Evolutionary conservation across 1,140 invertebrate species (phyloP).

Genomic region (Drosophila parvula): DNA sequence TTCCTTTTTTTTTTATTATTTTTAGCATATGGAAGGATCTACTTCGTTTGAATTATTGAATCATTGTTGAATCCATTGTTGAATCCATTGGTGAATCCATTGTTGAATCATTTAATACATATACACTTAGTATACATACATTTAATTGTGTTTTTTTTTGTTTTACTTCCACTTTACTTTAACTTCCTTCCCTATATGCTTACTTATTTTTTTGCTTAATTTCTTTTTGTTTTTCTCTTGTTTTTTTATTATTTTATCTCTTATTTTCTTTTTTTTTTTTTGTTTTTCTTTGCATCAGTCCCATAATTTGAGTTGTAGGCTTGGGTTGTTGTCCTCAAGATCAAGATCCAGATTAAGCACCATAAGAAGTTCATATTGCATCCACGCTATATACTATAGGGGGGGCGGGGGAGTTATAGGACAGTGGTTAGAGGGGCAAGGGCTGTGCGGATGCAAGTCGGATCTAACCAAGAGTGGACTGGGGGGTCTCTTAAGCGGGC

Average conservation of each 20-base stretch:
- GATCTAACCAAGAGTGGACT: conserved; percentile 11
- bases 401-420: neutral
- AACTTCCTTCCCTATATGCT: conserved; percentile 44
- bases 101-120: conserved; percentile 30
- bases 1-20: conserved; percentile 15
- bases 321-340: conserved; percentile 66
- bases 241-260: conserved; percentile 2
- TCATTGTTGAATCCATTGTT: conserved; percentile 5
- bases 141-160: conserved; percentile 14
- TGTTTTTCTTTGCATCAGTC: conserved; percentile 77
- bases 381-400: conserved; percentile 57
- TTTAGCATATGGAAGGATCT: conserved; percentile 72
- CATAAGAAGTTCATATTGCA: conserved; percentile 74
- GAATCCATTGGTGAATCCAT: conserved; percentile 4
- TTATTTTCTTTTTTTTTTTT: conserved; percentile 12
- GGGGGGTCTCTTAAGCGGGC: conserved; percentile 8
- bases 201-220: conserved; percentile 12
- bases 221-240: conserved; percentile 11
- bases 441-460: conserved; percentile 9
- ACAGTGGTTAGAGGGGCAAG: conserved; percentile 16
- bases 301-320: conserved; percentile 76
- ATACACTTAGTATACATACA: conserved; percentile 44
- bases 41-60: conserved; percentile 51
- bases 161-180: conserved; percentile 4
- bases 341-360: conserved; percentile 76